Evolutionary conservation across 2,888 invertebrate species (phyloP), one percentile per base, ranked within the genome.

Genomic region (Ceraclea dissimilis): DNA sequence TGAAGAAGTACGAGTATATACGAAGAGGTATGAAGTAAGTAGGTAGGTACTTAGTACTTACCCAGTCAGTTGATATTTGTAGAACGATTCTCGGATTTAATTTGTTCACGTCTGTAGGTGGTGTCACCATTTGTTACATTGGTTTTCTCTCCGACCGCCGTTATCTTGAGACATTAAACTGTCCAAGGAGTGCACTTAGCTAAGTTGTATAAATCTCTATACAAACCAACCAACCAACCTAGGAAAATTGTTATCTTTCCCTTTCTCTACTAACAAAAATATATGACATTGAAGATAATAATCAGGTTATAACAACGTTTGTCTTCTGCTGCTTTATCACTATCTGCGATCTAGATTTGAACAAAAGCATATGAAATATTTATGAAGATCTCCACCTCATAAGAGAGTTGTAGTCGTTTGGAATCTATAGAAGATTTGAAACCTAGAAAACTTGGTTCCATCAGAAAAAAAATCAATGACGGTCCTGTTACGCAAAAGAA

Each of bases 71-170:
- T 6, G 4, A 26, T 26, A 26, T 26, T 26, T 10, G 26, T 10
- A 26, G 26, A 26, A 26, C 26, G 26, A 10, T 26, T n/a, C 39
- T 39, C 8, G 39, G 55, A 60, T 60, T 60, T 60, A 60, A 60
- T 60, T 60, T 60, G 60, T 60, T 56, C 60, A 53, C 56, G 53
- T 58, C 58, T 58, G 51, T 58, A 52, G 49, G 54, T 52, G 50
- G 17, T 26, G 48, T 31, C 26, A 33, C 55, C 57, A 55, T 60
- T 57, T 51, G 52, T 60, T 57, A 60, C 52, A 54, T 39, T 22
- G 43, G 51, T 44, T 54, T 56, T 54, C 51, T 52, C 49, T 44
- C 51, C 49, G 20, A n/a, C 48, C 19, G 39, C 39, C 51, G 50
- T 58, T 60, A 60, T 58, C 60, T 55, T 49, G 50, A 44, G 48